Evolutionary conservation across 2,888 invertebrate genomes (phyloP), one percentile per base, ranked within the genome.

Genomic region (Cantharis flavilabris): DNA sequence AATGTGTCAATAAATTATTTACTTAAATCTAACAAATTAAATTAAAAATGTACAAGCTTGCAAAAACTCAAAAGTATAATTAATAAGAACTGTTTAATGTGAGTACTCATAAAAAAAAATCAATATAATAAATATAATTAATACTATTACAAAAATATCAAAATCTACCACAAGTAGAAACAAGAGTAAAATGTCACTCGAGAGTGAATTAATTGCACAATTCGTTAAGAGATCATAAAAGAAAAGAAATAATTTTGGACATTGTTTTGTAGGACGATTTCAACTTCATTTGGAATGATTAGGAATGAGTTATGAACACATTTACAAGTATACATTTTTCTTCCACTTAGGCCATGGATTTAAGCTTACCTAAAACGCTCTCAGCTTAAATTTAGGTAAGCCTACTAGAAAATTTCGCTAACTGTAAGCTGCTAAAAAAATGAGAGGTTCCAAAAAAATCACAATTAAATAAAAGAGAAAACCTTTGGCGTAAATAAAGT

Each of bases 401-500:
- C n/a, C 49, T n/a, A n/a, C 49, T 49, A n/a, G 49, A 49, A 33
- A 49, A 49, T 49, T 49, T 49, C 11, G 49, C 49, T 49, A 49
- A 49, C n/a, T 49, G 49, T 49, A 49, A 49, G 49, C 49, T 49
- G 49, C 49, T 49, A 49, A 49, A n/a, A 9, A 49, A 64, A 20
- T 67, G 9, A 23, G 26, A 67, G 23, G 20, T 26, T 67, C 20
- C 23, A n/a, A 23, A 20, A 28, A 23, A 67, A 67, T 67, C 65
- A 23, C n/a, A 67, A 9, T 23, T 23, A 67, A 67, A 67, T 23
- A n/a, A 23, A 26, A 14, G 64, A n/a, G 71, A 71, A 72, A 67
- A 74, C 71, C 77, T 77, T 77, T 77, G 77, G 77, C 72, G 64
- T 77, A 64, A 67, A 67, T 67, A 23, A 67, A 26, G n/a, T 23